Evolutionary conservation across 2,797 vertebrate genomes (phyloP), one percentile per base, ranked within the genome.

Genomic region (Gouania willdenowi): DNA sequence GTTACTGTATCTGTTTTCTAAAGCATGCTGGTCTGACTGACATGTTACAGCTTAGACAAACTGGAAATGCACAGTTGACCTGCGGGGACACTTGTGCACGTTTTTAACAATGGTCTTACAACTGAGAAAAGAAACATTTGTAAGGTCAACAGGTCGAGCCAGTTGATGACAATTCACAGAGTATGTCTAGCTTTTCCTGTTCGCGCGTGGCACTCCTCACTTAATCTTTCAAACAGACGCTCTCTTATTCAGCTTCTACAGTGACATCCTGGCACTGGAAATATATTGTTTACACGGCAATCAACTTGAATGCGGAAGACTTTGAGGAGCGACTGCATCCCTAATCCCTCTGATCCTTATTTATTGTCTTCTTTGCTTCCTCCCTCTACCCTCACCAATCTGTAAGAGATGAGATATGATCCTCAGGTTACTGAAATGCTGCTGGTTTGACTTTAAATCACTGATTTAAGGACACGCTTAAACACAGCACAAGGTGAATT

Each of bases 1-100:
- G 49, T 63, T 4, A 12, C 44, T 17, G 38, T 52, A 75, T 78
- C 71, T 45, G 62, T 62, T 61, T 59, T 39, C 54, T 51, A 54
- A 34, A 46, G 49, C 11, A 25, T 46, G 59, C 25, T 34, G 31
- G 33, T 9, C 36, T 34, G 40, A 43, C 23, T 26, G 46, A 53
- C 24, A 41, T 39, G 24, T 55, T 42, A 15, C 45, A n/a, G 35
- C 36, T 53, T 13, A 45, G 35, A 14, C 22, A 2, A 14, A 40
- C 59, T 41, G 51, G 51, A 75, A 74, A 60, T 27, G 27, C 64
- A 32, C 14, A 3, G 39, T 25, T 60, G 17, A 36, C 40, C 63
- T 55, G 45, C 16, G 48, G 31, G 35, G 36, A 26, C 47, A 41
- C 8, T 1, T 4, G 6, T 34, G 7, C 17, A 19, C 1, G 21